Percentiles rank a stretch among this genome's conserved stretches.
Evolutionary conservation across 2,888 invertebrate species (phyloP).

Genomic region (Drosophila mulleri): DNA sequence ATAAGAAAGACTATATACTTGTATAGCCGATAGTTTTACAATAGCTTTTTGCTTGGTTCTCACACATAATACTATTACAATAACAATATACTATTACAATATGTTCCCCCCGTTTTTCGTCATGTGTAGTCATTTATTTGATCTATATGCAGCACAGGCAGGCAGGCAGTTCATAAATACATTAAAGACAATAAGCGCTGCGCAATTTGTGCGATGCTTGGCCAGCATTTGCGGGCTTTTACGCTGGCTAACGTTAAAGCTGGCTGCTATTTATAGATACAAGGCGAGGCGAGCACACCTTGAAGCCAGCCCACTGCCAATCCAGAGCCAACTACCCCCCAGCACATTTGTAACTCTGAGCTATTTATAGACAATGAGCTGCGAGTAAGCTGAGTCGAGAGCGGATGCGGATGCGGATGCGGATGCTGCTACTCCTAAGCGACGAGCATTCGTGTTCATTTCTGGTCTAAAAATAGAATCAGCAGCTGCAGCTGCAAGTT

Average conservation of each 20-base stretch:
- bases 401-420: neutral
- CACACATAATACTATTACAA: too few species aligned
- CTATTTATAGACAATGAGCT: conserved; percentile 48
- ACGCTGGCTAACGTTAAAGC: conserved; percentile 42
- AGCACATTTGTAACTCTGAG: conserved; percentile 35
- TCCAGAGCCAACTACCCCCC: conserved; percentile 5
- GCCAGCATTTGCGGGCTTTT: conserved; percentile 73
- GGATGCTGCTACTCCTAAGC: too few species aligned
- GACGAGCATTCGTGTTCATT: conserved; percentile 20
- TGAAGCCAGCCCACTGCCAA: neutral
- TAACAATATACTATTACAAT: too few species aligned
- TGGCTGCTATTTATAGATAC: conserved; percentile 48
- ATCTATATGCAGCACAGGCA: conserved; percentile 11
- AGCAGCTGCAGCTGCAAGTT: conserved; percentile 28
- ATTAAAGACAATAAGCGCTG: conserved; percentile 61
- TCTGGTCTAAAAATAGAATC: conserved; percentile 29
- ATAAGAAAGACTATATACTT: too few species aligned
- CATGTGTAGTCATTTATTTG: conserved; percentile 13
- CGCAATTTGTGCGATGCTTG: conserved; percentile 60
- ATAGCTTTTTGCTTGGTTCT: too few species aligned
- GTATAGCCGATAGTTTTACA: too few species aligned
- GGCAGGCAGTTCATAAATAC: conserved; percentile 30
- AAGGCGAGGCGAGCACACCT: neutral
- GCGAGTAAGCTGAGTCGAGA: conserved; percentile 3
- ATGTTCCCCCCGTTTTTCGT: neutral